These are phyloP conservation scores for Steromphala cineraria DNA, from an alignment of 2,888 invertebrate species.

Conservation along the genomic window DNA sequence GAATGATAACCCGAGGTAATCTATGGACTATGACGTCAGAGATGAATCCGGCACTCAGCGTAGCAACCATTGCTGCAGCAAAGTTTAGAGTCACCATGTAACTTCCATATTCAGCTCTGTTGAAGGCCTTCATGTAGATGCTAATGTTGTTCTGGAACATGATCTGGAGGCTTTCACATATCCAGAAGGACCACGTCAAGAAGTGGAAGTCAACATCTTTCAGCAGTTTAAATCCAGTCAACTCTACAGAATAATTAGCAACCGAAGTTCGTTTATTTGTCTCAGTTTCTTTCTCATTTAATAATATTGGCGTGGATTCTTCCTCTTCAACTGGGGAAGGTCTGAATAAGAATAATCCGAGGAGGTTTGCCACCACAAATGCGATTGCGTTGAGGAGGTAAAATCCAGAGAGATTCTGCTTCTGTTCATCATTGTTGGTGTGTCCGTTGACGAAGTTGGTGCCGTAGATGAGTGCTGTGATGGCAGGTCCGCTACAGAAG, in stretches of 20 bases:
- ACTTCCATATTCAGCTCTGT: constrained; percentile 52
- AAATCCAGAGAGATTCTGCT: constrained; percentile 29
- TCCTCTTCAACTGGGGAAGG: neutral
- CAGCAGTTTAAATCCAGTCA: constrained; percentile 52
- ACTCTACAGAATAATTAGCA: constrained; percentile 22
- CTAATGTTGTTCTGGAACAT: constrained; percentile 58
- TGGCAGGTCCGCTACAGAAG: constrained; percentile 30
- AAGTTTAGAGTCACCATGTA: constrained; percentile 55
- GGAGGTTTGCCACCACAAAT: constrained; percentile 20
- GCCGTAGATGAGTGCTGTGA: constrained; percentile 29
- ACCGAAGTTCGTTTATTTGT: neutral
- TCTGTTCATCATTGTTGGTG: neutral
- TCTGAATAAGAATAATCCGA: constrained; percentile 26
- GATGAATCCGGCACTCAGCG: constrained; percentile 54
- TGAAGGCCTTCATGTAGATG: constrained; percentile 58
- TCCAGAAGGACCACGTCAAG: constrained; percentile 56
- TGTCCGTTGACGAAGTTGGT: constrained; percentile 18
- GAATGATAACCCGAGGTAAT: constrained; percentile 51
- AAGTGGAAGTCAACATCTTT: constrained; percentile 57
- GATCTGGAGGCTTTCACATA: constrained; percentile 59
- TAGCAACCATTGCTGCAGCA: constrained; percentile 51
- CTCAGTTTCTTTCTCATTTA: neutral
- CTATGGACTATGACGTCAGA: constrained; percentile 54
- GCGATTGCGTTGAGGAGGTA: constrained; percentile 25
- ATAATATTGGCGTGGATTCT: neutral